These are phyloP conservation scores for Caenorhabditis sp. DNA, from an alignment of 2,888 invertebrate genomes.

Conservation along the genomic window DNA sequence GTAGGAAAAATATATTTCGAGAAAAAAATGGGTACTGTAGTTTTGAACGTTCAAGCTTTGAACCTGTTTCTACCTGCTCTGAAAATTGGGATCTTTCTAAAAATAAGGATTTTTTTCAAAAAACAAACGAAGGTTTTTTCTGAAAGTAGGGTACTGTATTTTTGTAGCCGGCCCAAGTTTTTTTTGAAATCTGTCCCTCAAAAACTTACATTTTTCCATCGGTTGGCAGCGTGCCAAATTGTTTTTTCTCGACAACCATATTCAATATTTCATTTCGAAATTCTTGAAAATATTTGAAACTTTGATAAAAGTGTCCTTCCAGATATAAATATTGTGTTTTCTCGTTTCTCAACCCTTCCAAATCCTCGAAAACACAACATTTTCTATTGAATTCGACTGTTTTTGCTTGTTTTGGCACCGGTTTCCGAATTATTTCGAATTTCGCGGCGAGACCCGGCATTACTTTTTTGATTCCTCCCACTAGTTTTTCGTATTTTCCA, in stretches of 20 bases:
- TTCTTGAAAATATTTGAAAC: constrained; percentile 21
- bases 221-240: constrained; percentile 10
- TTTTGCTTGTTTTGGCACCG: background rate
- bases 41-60: no score
- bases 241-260: background rate
- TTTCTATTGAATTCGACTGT: constrained; percentile 7
- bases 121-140: no score
- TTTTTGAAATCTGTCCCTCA: background rate
- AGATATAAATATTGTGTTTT: constrained; percentile 12
- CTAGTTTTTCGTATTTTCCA: constrained; percentile 4
- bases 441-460: constrained; percentile 18
- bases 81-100: background rate
- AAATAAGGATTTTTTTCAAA: no score
- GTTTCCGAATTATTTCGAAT: constrained; percentile 9
- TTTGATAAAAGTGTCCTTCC: constrained; percentile 30
- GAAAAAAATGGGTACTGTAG: no score
- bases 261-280: constrained; percentile 2
- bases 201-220: background rate
- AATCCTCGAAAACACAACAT: constrained; percentile 25
- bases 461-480: constrained; percentile 9
- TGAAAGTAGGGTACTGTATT: no score
- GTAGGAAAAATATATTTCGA: no score
- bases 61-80: no score
- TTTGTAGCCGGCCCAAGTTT: no score
- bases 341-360: background rate